Conservation (phyloP, 2,113 vertebrate genomes). For the Ifrita kowaldi region DNA sequence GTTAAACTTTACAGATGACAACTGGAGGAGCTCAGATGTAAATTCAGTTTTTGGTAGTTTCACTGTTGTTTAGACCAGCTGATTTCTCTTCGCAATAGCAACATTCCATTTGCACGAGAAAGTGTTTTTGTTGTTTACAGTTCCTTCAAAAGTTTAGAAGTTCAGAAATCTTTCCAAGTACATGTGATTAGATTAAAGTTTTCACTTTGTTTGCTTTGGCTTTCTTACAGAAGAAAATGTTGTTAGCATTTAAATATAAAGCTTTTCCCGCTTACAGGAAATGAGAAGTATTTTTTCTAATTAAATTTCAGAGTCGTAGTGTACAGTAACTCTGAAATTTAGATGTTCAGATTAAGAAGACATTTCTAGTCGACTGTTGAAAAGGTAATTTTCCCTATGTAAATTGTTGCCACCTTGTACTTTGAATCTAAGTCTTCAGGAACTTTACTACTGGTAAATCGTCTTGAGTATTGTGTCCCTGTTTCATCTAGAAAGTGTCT, state of each 20-base stretch:
- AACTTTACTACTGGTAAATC: not conserved
- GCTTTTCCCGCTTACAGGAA: not conserved
- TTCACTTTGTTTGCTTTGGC: not conserved
- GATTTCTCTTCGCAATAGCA: conserved; percentile 44
- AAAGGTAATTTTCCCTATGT: not conserved
- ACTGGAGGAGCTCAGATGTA: conserved; percentile 38
- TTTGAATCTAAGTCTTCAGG: not conserved
- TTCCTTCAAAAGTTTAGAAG: not conserved
- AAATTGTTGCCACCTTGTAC: not conserved
- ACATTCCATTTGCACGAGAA: not conserved
- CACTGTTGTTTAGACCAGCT: conserved; percentile 55
- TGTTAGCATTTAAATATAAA: not conserved
- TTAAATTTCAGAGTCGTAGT: not conserved
- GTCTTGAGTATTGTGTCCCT: not conserved
- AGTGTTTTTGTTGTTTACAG: not conserved
- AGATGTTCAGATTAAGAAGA: not conserved
- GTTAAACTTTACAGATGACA: conserved; percentile 76
- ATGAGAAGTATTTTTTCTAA: not conserved
- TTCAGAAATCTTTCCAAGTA: not conserved
- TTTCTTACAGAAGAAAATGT: not conserved
- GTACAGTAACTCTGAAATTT: not conserved
- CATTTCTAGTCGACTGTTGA: not conserved
- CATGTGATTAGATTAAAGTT: not conserved
- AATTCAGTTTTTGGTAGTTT: conserved; percentile 61
- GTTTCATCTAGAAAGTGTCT: not conserved